Conservation (phyloP, 2,888 invertebrate genomes). For the Drosophila borborema region DNA sequence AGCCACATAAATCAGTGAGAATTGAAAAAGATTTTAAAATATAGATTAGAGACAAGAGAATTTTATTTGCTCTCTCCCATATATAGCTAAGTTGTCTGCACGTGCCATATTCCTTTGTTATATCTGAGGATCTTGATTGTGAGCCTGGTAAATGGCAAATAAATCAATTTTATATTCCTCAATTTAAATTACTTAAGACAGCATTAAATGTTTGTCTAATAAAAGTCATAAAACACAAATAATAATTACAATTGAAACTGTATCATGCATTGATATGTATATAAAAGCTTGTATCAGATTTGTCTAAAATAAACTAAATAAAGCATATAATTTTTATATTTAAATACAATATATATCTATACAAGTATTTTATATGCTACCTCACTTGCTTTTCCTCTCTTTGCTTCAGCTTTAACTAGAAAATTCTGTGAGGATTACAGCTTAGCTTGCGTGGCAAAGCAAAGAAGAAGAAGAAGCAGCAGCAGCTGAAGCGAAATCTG, state of each 20-base stretch:
- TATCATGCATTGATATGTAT: background rate
- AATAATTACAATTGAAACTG: background rate
- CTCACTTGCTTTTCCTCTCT: background rate
- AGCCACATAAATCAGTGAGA: conserved; percentile 34
- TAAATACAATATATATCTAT: background rate
- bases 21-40: conserved; percentile 9
- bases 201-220: background rate
- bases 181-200: conserved; percentile 7
- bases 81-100: conserved; percentile 1
- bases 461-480: background rate
- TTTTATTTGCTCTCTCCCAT: background rate
- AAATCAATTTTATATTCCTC: conserved; percentile 24
- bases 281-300: background rate
- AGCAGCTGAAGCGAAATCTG: background rate
- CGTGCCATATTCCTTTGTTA: background rate
- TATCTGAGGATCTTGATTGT: conserved; percentile 1
- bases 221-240: background rate
- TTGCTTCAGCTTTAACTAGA: background rate
- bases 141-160: conserved; percentile 2
- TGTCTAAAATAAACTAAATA: background rate
- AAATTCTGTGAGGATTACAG: too few relatives aligned
- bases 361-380: background rate
- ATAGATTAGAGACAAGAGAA: conserved; percentile 15
- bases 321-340: background rate
- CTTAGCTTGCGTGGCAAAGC: background rate